Conservation (phyloP, 2,113 vertebrate genomes). For the Pituophis catenifer region DNA sequence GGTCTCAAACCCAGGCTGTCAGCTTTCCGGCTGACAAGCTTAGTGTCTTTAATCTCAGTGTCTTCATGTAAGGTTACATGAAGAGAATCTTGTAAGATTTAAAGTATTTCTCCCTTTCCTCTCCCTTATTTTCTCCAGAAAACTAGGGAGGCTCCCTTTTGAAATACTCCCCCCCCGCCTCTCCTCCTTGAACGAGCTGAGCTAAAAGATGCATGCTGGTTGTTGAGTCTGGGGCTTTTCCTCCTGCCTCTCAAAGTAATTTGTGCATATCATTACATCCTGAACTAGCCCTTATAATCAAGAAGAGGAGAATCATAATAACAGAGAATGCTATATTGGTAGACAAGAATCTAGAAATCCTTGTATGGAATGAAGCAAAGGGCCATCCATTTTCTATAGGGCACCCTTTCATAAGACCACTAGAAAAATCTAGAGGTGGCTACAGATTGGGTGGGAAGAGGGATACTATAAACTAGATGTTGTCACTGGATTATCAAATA, state of each 20-base stretch:
- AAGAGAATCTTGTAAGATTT: not conserved
- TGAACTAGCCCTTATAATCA: not conserved
- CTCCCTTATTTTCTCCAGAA: not conserved
- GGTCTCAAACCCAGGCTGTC: too few species aligned
- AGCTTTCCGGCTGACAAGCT: too few species aligned
- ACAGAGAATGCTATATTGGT: not conserved
- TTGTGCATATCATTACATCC: not conserved
- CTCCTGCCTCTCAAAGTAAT: not conserved
- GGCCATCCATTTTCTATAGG: not conserved
- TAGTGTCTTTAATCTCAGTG: too few species aligned
- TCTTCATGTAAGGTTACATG: not conserved
- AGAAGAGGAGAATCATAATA: not conserved
- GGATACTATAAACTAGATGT: not conserved
- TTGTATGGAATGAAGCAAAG: not conserved
- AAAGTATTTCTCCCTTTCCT: not conserved
- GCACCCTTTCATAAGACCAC: not conserved
- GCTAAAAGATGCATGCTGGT: not conserved
- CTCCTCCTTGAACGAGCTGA: not conserved
- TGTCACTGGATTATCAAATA: not conserved
- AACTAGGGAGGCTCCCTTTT: not conserved
- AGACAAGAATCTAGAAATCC: not conserved
- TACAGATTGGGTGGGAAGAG: not conserved
- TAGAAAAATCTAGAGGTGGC: not conserved
- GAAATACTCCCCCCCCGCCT: not conserved
- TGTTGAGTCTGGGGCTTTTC: not conserved